Conservation (phyloP, 2,888 invertebrate species). For the Periphyllus acericola region DNA sequence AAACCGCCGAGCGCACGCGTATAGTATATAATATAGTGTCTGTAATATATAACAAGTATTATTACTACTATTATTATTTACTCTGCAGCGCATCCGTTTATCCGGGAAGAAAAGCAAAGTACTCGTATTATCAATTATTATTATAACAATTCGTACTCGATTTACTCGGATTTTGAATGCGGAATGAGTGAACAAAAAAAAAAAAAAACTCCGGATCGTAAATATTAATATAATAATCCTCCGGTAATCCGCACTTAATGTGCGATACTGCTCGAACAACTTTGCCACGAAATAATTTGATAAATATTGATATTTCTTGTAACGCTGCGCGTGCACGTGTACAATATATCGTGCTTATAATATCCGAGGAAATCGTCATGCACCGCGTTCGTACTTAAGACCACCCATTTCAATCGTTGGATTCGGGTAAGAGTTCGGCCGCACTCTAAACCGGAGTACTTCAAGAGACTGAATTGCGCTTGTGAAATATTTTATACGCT, state of each 20-base stretch:
- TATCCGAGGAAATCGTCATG: background rate
- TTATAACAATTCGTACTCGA: background rate
- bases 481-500: background rate
- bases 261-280: background rate
- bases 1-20: no score
- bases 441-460: background rate
- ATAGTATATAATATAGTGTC: no score
- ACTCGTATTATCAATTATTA: no score
- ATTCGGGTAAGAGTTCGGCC: background rate
- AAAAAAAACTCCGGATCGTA: background rate
- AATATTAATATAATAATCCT: background rate
- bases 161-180: background rate
- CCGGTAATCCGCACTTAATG: background rate
- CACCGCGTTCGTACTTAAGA: background rate
- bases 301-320: background rate
- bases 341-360: no score
- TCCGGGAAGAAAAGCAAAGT: no score
- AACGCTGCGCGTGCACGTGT: no score
- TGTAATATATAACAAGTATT: no score
- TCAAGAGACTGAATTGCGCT: background rate
- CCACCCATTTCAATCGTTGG: background rate
- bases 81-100: no score
- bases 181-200: background rate
- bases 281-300: background rate
- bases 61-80: no score